phyloP scores from a whole-genome alignment of 2,888 invertebrate genomes.

The Coelogynopora nodosa region DNA sequence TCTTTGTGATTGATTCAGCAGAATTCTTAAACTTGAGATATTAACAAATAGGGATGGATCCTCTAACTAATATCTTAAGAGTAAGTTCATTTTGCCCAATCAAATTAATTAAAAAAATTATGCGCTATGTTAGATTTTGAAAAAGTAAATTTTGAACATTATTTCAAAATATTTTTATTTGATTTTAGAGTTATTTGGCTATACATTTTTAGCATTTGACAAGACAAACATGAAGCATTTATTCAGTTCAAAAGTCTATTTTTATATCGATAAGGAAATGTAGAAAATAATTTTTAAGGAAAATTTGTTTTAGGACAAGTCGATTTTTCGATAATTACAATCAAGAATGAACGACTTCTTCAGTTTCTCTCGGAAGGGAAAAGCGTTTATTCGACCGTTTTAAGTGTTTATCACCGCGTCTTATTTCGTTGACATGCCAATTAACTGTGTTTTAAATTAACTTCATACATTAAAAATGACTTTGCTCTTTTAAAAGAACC shows the following conservation, averaged over 20 bases:
- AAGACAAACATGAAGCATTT: too few species aligned
- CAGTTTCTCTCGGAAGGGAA: background rate
- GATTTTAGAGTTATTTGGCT: too few species aligned
- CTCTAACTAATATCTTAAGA: background rate
- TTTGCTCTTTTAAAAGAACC: too few species aligned
- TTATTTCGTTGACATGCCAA: background rate
- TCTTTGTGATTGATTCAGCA: too few species aligned
- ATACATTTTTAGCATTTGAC: too few species aligned
- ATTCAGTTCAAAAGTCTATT: background rate
- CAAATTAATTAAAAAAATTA: background rate
- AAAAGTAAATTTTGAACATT: background rate
- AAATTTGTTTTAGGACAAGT: background rate
- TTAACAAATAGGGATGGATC: background rate
- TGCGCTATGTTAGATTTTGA: background rate
- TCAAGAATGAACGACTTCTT: background rate
- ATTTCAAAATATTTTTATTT: too few species aligned
- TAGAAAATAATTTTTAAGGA: background rate
- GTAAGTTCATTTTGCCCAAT: background rate
- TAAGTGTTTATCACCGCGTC: background rate
- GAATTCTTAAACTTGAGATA: too few species aligned
- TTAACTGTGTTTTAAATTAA: background rate
- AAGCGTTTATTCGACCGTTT: background rate
- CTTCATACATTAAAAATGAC: background rate
- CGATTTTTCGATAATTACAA: background rate
- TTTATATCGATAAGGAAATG: background rate